Evolutionary conservation across 2,888 invertebrate species (phyloP), one percentile per base, ranked within the genome.

Genomic region (Noctua janthe): DNA sequence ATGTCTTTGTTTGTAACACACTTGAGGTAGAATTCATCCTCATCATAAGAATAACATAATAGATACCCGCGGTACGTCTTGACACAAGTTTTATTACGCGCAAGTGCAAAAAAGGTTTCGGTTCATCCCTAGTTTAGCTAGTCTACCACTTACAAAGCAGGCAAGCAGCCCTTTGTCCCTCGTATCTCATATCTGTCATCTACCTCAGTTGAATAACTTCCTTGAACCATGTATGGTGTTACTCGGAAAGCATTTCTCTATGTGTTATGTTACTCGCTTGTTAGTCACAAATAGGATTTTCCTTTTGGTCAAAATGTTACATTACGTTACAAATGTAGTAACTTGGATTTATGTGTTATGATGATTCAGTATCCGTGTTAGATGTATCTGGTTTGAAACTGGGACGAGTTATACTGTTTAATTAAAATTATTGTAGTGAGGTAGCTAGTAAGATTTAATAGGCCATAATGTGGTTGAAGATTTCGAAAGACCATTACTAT

Each of bases 161-260:
- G 69, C 64, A 73, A 76, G 76, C 70, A 78, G 82, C 82, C 85
- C 82, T 90, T 91, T 89, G 90, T 90, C 84, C 81, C 76, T 71
- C 77, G 80, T 92, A 91, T 92, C 91, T 91, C 88, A 90, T 89
- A 94, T 92, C 91, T 90, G 84, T 89, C 91, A 93, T 92, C 91
- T 92, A 91, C 90, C 89, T 87, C 81, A 69, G 66, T 78, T 82
- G 80, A 79, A 90, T 91, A 88, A 91, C 91, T 92, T 92, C 92
- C 93, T 90, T 79, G 80, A 86, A 82, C 93, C 91, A 83, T 92
- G 91, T 93, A 94, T 90, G 93, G 94, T 78, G 81, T 73, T 43
- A 59, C 87, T 90, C 87, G 85, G 92, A 91, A 93, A 93, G 90
- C 93, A 92, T 94, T 94, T 95, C 94, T 91, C 82, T 76, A 75